Base-by-base conservation (phyloP, 2,888 invertebrate species). In the Xestia rhomboidea region DNA sequence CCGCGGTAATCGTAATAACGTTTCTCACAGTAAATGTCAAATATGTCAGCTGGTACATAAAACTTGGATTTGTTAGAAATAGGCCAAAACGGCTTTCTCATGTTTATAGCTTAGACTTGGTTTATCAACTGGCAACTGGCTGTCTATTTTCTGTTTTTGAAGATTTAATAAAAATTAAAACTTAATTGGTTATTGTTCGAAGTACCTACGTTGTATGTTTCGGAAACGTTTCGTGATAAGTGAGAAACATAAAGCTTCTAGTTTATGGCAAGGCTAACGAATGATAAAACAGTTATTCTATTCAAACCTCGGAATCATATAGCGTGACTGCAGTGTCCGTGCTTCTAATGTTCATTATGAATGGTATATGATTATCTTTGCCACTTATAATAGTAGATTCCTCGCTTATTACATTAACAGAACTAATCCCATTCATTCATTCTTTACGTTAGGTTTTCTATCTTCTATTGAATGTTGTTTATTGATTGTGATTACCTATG, bases 41-140 rank as follows among this genome's bases (percentile, higher is more conserved):
- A 62, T 62, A 38, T 34, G 66, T 62, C 54, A 51, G 51, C 62
- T 51, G 0, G 11, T 49, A 41, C 11, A 11, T 41, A 66, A 77
- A 27, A 71, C 46, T 71, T 60, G n/a, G 27, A 54, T 57, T 54
- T 69, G 11, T 74, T 72, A 34, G 38, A 77, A 62, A 73, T 72
- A 69, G 62, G 73, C 27, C 41, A 75, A 71, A 80, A 34, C 46
- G 11, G 41, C 70, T 80, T 80, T 85, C 75, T 73, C 75, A 13
- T 57, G 69, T 76, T 77, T 54, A 64, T 75, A 44, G 62, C 70
- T 51, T 60, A 66, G 15, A 34, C 51, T 64, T 68, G 44, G 13
- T 51, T 73, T 67, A 46, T 38, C 30, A 34, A 64, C 27, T 44
- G 57, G 72, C 41, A 24, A 49, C 51, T 71, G 41, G 1, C 64